Conservation (phyloP, 2,113 vertebrate genomes). For the Theropithecus gelada region DNA sequence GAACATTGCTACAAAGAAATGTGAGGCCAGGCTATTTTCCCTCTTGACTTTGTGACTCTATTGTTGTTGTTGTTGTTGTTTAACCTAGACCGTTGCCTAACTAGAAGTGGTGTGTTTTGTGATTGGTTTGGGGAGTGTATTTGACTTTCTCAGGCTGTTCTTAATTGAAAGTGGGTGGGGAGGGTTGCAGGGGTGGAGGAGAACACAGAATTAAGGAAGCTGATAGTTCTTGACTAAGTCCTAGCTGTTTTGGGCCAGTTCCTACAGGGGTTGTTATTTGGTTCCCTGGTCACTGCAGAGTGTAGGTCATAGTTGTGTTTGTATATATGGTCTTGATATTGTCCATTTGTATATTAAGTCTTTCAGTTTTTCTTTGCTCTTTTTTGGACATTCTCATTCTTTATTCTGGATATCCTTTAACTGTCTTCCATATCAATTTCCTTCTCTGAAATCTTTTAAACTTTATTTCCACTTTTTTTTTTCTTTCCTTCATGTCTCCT, state of each 20-base stretch:
- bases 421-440: neutral
- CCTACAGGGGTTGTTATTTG: neutral
- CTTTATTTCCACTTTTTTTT: neutral
- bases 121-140: neutral
- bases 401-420: neutral
- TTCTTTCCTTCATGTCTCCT: neutral
- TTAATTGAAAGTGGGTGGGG: neutral
- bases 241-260: neutral
- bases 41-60: neutral
- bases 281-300: neutral
- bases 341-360: neutral
- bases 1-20: neutral
- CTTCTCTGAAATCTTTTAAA: neutral
- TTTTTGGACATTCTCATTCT: neutral
- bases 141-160: neutral
- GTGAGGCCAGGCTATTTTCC: neutral
- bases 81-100: neutral
- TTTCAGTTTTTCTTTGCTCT: neutral
- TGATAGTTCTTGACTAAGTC: neutral
- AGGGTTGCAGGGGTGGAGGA: too few species aligned
- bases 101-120: neutral
- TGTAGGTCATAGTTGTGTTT: neutral
- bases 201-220: neutral
- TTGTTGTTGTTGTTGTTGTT: neutral
- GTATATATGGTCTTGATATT: neutral